Percentiles rank a stretch among this genome's conserved stretches.
Evolutionary conservation across 2,113 vertebrate genomes (phyloP).

Genomic region (Paralichthys olivaceus): DNA sequence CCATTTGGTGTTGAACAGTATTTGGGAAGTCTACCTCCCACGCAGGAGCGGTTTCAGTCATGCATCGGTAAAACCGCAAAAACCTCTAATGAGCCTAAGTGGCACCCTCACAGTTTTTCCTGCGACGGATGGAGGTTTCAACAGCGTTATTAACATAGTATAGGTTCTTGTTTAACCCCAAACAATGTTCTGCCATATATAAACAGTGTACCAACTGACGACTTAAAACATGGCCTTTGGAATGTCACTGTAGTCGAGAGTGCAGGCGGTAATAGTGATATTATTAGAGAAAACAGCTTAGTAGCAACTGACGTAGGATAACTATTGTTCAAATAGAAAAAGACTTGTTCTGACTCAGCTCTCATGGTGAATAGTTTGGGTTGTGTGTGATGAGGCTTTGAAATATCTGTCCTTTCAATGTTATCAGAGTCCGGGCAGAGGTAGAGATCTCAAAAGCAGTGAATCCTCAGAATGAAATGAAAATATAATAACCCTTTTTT

Average conservation of each 20-base stretch:
- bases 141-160: constrained; percentile 26
- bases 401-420: no score
- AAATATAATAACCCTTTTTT: no score
- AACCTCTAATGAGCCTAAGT: constrained; percentile 1
- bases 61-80: constrained; percentile 18
- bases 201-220: constrained; percentile 48
- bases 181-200: constrained; percentile 49
- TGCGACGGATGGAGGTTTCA: not conserved
- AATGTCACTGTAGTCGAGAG: constrained; percentile 18
- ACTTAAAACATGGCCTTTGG: constrained; percentile 42
- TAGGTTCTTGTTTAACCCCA: constrained; percentile 64
- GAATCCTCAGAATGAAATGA: no score
- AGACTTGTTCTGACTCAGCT: not conserved
- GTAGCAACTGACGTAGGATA: not conserved
- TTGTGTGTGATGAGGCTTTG: no score
- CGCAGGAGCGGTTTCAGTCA: not conserved
- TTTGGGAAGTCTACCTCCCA: constrained; percentile 50
- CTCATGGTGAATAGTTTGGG: no score
- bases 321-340: not conserved
- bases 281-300: constrained; percentile 45
- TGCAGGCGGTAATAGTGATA: constrained; percentile 15
- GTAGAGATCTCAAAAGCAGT: no score
- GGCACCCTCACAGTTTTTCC: constrained; percentile 13
- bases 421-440: no score
- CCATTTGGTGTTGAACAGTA: constrained; percentile 11